Evolutionary conservation across 1,140 invertebrate genomes (phyloP).

Genomic region (Caenorhabditis briggsae): DNA sequence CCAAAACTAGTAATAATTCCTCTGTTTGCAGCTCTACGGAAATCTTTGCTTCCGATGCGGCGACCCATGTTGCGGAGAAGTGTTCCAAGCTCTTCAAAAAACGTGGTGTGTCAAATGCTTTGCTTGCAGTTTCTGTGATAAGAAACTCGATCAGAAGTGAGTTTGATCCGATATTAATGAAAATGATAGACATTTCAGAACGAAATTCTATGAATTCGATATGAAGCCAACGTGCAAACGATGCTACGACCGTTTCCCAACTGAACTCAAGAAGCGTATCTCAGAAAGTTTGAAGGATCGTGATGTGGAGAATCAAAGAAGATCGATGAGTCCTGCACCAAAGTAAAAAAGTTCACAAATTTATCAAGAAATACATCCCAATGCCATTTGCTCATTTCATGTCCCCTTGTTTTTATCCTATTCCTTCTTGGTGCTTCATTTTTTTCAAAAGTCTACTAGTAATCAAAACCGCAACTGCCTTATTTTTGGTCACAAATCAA

Average conservation of each 20-base stretch:
- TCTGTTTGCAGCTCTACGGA: slow-evolving; percentile 87
- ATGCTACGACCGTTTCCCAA: slow-evolving; percentile 96
- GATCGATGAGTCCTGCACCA: slow-evolving; percentile 55
- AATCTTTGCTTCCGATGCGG: slow-evolving; percentile 99
- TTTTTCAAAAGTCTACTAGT: background rate
- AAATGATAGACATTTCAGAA: slow-evolving; percentile 79
- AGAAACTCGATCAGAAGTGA: slow-evolving; percentile 94
- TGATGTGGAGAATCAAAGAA: slow-evolving; percentile 54
- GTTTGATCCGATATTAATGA: slow-evolving; percentile 67
- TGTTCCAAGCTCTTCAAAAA: slow-evolving; percentile 94
- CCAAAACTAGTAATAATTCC: background rate
- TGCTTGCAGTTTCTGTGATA: slow-evolving; percentile 96
- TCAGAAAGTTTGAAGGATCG: slow-evolving; percentile 75
- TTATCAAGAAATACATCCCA: background rate
- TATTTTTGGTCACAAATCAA: slow-evolving; percentile 26
- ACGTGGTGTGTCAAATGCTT: slow-evolving; percentile 99
- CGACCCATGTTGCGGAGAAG: slow-evolving; percentile 95
- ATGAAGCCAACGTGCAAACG: slow-evolving; percentile 97
- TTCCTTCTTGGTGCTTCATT: slow-evolving; percentile 7
- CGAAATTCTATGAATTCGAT: slow-evolving; percentile 99
- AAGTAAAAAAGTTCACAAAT: background rate
- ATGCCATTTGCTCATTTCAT: slow-evolving; percentile 48
- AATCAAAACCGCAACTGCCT: slow-evolving; percentile 1
- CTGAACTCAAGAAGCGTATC: slow-evolving; percentile 88
- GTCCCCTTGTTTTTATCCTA: slow-evolving; percentile 15